Conservation (phyloP, 2,797 vertebrate genomes). For the Saxicola maurus region DNA sequence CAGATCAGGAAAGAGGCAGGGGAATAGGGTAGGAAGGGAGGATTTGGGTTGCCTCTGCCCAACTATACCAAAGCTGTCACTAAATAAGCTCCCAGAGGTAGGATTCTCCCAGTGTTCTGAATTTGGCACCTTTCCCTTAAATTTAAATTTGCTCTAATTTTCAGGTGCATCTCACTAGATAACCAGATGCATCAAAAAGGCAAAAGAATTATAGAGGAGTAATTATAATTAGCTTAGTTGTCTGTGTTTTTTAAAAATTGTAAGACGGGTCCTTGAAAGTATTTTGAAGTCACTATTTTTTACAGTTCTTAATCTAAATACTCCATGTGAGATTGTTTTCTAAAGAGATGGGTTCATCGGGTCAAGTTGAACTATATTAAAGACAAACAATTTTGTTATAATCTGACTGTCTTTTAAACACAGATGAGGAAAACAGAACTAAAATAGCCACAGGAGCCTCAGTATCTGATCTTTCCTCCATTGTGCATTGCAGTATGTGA, state of each 20-base stretch:
- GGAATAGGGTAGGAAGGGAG: background rate
- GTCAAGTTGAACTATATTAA: conserved; percentile 47
- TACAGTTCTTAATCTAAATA: conserved; percentile 43
- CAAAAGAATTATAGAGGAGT: conserved; percentile 5
- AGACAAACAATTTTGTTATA: conserved; percentile 57
- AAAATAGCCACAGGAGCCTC: conserved; percentile 13
- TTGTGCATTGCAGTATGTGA: background rate
- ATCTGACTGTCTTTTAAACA: conserved; percentile 42
- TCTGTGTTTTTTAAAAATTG: background rate
- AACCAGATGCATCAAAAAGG: conserved; percentile 45
- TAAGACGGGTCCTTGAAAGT: background rate
- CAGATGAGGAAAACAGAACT: conserved; percentile 22
- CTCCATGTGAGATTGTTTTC: conserved; percentile 31
- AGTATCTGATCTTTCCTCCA: background rate
- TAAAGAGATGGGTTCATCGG: conserved; percentile 26
- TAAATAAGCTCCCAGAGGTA: background rate
- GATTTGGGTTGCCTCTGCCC: background rate
- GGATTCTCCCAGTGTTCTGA: conserved; percentile 15
- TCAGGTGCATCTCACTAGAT: conserved; percentile 43
- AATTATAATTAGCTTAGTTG: conserved; percentile 34
- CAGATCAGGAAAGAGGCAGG: background rate
- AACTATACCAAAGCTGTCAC: background rate
- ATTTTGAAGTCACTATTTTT: conserved; percentile 25
- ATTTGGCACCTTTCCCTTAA: conserved; percentile 45
- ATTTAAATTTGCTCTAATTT: conserved; percentile 47